Evolutionary conservation across 2,888 invertebrate genomes (phyloP).

Genomic region (Linyphia triangularis): DNA sequence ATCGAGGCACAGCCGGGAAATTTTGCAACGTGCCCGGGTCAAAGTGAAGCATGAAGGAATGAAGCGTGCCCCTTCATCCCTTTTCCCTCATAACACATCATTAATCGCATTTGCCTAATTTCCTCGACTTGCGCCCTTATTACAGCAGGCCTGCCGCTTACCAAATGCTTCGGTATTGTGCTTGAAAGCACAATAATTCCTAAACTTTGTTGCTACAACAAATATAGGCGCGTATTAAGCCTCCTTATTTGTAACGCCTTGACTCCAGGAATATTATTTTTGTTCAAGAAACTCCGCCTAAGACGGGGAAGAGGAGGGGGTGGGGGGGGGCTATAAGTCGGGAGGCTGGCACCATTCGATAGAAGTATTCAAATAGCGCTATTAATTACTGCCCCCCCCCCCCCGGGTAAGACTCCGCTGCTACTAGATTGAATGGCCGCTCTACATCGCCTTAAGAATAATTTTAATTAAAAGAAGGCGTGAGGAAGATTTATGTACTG

Average conservation of each 20-base stretch:
- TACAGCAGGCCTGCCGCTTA: conserved; percentile 72
- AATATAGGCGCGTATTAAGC: conserved; percentile 64
- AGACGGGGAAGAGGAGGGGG: not conserved
- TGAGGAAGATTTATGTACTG: conserved; percentile 27
- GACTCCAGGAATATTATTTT: conserved; percentile 59
- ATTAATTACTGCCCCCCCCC: conserved; percentile 58
- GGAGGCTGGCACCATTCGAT: conserved; percentile 27
- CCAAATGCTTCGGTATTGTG: conserved; percentile 73
- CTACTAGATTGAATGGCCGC: conserved; percentile 33
- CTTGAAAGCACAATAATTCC: conserved; percentile 74
- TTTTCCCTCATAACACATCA: conserved; percentile 69
- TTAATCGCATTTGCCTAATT: conserved; percentile 75
- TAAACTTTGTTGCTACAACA: conserved; percentile 74
- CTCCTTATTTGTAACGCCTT: conserved; percentile 66
- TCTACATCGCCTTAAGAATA: conserved; percentile 27
- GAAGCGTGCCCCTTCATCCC: conserved; percentile 68
- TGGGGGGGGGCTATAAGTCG: not conserved
- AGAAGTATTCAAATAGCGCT: conserved; percentile 51
- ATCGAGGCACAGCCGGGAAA: too few species aligned
- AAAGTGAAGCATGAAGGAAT: conserved; percentile 39
- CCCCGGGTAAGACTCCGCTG: conserved; percentile 17
- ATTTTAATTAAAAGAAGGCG: conserved; percentile 56
- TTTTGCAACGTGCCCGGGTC: conserved; percentile 51
- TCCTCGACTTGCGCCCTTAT: conserved; percentile 71
- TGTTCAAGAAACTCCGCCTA: conserved; percentile 37